Evolutionary conservation across 2,113 vertebrate genomes (phyloP).

Genomic region (Procavia capensis): DNA sequence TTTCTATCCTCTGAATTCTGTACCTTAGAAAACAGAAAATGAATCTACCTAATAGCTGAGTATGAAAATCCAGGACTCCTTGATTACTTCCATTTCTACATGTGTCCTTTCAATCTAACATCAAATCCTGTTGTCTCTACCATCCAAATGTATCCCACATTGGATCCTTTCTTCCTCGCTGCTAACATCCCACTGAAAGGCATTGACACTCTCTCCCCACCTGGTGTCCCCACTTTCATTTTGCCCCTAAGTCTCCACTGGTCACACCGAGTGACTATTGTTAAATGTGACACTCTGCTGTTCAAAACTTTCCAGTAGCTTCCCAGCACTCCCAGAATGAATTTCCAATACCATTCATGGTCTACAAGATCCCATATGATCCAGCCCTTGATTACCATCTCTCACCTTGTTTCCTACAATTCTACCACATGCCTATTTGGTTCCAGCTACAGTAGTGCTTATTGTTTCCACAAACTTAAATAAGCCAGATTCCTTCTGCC

Average conservation of each 20-base stretch:
- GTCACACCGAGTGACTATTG: background rate
- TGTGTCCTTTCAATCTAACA: background rate
- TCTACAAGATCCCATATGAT: background rate
- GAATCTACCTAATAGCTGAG: background rate
- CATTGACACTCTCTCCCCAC: background rate
- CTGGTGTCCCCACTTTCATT: background rate
- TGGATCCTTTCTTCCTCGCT: no score
- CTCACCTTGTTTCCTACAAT: background rate
- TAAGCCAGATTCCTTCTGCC: background rate
- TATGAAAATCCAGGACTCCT: background rate
- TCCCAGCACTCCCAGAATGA: background rate
- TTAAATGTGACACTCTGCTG: background rate
- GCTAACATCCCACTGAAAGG: background rate
- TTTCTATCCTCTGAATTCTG: background rate
- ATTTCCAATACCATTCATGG: background rate
- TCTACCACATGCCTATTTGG: background rate
- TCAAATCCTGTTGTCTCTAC: background rate
- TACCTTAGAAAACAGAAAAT: background rate
- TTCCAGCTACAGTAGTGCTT: background rate
- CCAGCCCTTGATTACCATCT: background rate
- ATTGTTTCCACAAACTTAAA: slow-evolving; percentile 4
- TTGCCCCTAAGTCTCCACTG: background rate
- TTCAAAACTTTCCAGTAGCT: background rate
- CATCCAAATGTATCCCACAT: background rate
- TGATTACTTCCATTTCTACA: background rate